A percentile compares a stretch with the other conserved stretches of the same genome.
Evolutionary conservation across 2,797 vertebrate genomes (phyloP).

Genomic region (Lagocephalus sceleratus): DNA sequence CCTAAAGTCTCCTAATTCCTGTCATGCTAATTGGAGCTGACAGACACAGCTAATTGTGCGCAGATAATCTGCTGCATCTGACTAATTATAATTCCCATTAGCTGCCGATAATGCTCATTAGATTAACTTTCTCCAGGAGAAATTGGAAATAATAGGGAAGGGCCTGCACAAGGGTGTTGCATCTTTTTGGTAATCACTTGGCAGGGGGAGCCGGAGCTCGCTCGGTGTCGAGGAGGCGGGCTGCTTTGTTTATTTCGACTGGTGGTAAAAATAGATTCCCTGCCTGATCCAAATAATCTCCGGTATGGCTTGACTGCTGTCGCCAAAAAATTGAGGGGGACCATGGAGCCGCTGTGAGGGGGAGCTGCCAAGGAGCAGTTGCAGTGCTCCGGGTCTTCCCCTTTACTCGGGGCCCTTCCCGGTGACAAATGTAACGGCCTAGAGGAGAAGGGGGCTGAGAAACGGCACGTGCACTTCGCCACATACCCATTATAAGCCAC

Average conservation of each 20-base stretch:
- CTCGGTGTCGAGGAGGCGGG: conserved; percentile 37
- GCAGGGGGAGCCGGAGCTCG: conserved; percentile 41
- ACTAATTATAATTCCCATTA: conserved; percentile 86
- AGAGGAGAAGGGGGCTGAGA: background rate
- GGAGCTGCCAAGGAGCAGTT: conserved; percentile 6
- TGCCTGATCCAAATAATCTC: conserved; percentile 53
- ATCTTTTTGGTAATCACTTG: conserved; percentile 57
- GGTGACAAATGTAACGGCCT: conserved; percentile 5
- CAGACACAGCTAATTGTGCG: conserved; percentile 82
- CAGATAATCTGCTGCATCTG: conserved; percentile 84
- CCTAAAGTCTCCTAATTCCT: conserved; percentile 72
- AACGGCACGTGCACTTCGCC: background rate
- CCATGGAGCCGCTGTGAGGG: conserved; percentile 17
- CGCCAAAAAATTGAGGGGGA: conserved; percentile 26
- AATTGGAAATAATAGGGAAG: conserved; percentile 75
- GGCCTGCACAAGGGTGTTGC: conserved; percentile 44
- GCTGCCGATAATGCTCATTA: conserved; percentile 82
- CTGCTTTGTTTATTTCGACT: conserved; percentile 21
- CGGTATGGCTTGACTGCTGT: conserved; percentile 34
- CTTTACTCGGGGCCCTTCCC: background rate
- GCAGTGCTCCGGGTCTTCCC: background rate
- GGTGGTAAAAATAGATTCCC: conserved; percentile 44
- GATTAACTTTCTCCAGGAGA: conserved; percentile 82
- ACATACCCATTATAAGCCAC: conserved; percentile 18
- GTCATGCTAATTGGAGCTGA: conserved; percentile 82